A percentile compares a stretch with the other conserved stretches of the same genome.
Conservation (phyloP, 2,888 invertebrate species). For the Trissoscelio sp. region DNA sequence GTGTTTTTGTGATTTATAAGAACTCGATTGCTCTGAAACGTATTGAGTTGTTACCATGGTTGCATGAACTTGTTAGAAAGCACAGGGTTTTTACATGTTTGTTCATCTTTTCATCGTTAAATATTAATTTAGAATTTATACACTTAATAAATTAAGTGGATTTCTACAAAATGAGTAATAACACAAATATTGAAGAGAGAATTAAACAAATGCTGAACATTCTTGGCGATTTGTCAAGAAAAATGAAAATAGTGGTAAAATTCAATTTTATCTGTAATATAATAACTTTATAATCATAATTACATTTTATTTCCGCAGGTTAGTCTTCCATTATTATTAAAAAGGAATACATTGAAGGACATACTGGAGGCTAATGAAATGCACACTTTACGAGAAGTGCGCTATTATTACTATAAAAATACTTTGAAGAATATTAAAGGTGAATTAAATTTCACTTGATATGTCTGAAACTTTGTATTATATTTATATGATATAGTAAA, state of each 20-base stretch:
- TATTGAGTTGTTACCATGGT: conserved; percentile 17
- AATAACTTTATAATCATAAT: neutral
- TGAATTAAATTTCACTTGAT: neutral
- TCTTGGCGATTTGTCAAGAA: neutral
- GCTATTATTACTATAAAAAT: conserved; percentile 24
- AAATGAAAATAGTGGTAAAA: conserved; percentile 39
- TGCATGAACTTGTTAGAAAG: neutral
- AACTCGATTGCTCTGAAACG: neutral
- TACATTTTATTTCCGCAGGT: conserved; percentile 6
- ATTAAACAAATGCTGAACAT: conserved; percentile 37
- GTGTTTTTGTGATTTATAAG: neutral
- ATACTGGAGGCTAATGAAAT: conserved; percentile 15
- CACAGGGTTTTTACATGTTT: neutral
- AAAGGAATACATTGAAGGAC: conserved; percentile 13
- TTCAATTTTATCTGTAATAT: neutral
- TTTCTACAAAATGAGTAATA: neutral
- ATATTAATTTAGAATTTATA: neutral
- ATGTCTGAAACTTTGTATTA: neutral
- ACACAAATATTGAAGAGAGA: conserved; percentile 17
- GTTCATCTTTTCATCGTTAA: neutral
- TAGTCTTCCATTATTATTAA: conserved; percentile 23
- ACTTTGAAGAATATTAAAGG: neutral
- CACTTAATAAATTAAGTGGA: no score
- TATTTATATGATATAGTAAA: neutral
- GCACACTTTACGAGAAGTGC: conserved; percentile 24